phyloP scores from a whole-genome alignment of 2,888 invertebrate genomes.

The Aspidapion aeneum region DNA sequence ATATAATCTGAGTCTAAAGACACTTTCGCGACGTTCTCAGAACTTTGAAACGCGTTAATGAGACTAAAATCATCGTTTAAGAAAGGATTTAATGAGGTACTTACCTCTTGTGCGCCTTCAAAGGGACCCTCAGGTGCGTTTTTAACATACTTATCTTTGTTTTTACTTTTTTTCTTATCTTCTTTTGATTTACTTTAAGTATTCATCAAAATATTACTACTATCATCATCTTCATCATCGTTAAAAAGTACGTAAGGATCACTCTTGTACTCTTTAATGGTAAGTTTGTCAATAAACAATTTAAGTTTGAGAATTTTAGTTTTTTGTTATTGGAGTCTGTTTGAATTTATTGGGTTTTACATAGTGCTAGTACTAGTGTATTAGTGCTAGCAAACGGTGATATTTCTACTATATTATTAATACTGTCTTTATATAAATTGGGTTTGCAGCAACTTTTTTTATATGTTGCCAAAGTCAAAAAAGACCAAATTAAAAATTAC shows the following conservation, averaged over 20 bases:
- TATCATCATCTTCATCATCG: background rate
- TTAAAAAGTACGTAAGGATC: slow-evolving; percentile 19
- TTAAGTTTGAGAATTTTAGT: slow-evolving; percentile 7
- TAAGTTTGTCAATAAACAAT: background rate
- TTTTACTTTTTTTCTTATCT: slow-evolving; percentile 27
- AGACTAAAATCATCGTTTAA: slow-evolving; percentile 31
- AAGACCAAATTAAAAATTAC: too few relatives aligned
- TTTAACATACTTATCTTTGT: slow-evolving; percentile 14
- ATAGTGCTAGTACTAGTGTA: too few relatives aligned
- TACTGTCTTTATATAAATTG: background rate
- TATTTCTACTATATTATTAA: too few relatives aligned
- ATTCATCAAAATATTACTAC: background rate
- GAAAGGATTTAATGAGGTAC: slow-evolving; percentile 40
- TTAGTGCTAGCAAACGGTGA: too few relatives aligned
- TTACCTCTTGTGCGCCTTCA: too few relatives aligned
- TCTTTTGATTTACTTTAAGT: too few relatives aligned
- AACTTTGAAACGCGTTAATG: slow-evolving; percentile 23
- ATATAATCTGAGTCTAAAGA: slow-evolving; percentile 40
- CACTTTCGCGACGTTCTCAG: slow-evolving; percentile 39
- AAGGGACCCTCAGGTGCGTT: background rate
- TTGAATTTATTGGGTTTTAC: too few relatives aligned
- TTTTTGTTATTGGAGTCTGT: too few relatives aligned
- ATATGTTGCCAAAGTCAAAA: too few relatives aligned
- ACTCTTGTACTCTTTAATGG: background rate
- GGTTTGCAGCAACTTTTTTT: too few relatives aligned